Evolutionary conservation across 2,797 vertebrate genomes (phyloP), one percentile per base, ranked within the genome.

Genomic region (Rhinatrema bivittatum): DNA sequence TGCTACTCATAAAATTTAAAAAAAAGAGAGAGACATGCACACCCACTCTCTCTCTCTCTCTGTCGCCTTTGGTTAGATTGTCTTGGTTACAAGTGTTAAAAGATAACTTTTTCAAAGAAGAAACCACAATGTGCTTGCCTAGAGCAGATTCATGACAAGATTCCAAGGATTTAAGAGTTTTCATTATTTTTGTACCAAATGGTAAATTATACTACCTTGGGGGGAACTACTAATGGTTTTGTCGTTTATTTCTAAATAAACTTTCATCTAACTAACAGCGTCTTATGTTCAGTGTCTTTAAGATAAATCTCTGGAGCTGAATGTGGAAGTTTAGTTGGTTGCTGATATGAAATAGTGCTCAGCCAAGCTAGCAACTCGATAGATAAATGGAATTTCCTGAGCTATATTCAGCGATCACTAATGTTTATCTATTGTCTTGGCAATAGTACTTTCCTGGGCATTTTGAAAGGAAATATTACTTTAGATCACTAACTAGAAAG

Each of bases 31-130:
- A 83, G 78, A 78, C 72, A 32, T 69, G 36, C 33, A 25, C 16
- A 22, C n/a, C n/a, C n/a, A n/a, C n/a, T n/a, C n/a, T n/a, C n/a
- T n/a, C n/a, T n/a, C n/a, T n/a, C 38, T 38, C 32, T 27, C 29
- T 24, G 38, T 76, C 69, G 72, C 56, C 63, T 67, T 84, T 70
- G 82, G 79, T 86, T 88, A 85, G 90, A 81, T 81, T 76, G 76
- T 77, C 75, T 67, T 12, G 56, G 40, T 72, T 50, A 65, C 56
- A 68, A 81, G 86, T 74, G 73, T 79, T 87, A 82, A 86, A 85
- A 87, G 79, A 82, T 77, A 79, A 79, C 81, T 83, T 81, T 67
- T 72, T 79, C 72, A 64, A 47, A 76, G 79, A n/a, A 79, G 52
- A 66, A 76, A 61, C 60, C 56, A 28, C 39, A 49, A 55, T 45